Evolutionary conservation across 2,113 vertebrate genomes (phyloP).

Genomic region (Thunnus thynnus): DNA sequence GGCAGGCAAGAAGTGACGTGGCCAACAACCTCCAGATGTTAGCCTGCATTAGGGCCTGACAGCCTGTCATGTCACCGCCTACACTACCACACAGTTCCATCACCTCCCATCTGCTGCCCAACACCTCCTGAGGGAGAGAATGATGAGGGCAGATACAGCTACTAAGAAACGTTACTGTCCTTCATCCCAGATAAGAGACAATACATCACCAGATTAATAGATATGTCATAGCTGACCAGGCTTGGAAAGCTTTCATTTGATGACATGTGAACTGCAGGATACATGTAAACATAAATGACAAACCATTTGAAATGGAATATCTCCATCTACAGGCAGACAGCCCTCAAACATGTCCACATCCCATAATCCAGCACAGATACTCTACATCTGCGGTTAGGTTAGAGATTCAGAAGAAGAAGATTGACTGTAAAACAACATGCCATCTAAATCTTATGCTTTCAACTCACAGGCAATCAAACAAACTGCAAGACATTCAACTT

Average conservation of each 20-base stretch:
- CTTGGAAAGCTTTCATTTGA: background rate
- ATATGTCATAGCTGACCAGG: background rate
- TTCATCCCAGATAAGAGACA: constrained; percentile 37
- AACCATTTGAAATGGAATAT: background rate
- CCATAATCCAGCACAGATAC: background rate
- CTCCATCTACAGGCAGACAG: constrained; percentile 11
- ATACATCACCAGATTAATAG: constrained; percentile 25
- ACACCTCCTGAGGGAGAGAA: constrained; percentile 66
- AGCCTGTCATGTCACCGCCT: constrained; percentile 81
- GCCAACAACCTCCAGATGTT: constrained; percentile 85
- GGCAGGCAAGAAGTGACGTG: constrained; percentile 62
- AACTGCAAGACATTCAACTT: too few relatives aligned
- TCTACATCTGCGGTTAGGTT: background rate
- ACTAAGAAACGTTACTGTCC: constrained; percentile 16
- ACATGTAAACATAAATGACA: background rate
- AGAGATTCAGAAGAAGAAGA: background rate
- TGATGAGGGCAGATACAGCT: background rate
- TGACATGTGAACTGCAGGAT: background rate
- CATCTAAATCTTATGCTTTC: too few relatives aligned
- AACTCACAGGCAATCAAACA: too few relatives aligned
- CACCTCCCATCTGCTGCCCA: constrained; percentile 81
- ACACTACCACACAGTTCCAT: constrained; percentile 80
- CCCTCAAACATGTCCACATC: background rate
- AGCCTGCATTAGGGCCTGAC: constrained; percentile 83
- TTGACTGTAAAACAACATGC: too few relatives aligned